Percentiles rank a stretch among this genome's conserved stretches.
Evolutionary conservation across 1,140 invertebrate species (phyloP).

Genomic region (Rhopalosiphum padi): DNA sequence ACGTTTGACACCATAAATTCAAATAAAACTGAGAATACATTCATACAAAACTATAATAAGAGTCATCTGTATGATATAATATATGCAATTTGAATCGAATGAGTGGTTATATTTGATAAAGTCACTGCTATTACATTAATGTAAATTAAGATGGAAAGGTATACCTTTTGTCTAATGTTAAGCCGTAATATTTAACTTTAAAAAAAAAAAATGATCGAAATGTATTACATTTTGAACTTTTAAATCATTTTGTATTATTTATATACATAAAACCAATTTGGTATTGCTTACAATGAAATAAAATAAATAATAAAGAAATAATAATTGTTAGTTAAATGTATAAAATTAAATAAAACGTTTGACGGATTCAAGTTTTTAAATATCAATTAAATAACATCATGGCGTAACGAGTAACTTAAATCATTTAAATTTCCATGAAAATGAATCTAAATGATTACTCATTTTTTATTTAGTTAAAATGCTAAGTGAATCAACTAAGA

Average conservation of each 20-base stretch:
- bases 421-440: not conserved
- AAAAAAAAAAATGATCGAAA: not conserved
- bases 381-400: not conserved
- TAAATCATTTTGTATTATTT: not conserved
- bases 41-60: not conserved
- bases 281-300: not conserved
- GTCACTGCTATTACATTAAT: not conserved
- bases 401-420: not conserved
- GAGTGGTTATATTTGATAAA: not conserved
- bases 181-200: not conserved
- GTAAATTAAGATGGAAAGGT: not conserved
- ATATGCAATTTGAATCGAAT: not conserved
- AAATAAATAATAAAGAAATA: not conserved
- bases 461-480: not conserved
- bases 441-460: not conserved
- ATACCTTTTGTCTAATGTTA: not conserved
- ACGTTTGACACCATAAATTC: not conserved
- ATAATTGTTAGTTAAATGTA: not conserved
- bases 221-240: not conserved
- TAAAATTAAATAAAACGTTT: not conserved
- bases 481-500: not conserved
- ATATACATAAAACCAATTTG: not conserved
- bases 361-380: not conserved
- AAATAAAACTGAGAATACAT: not conserved
- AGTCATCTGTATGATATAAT: not conserved